These are phyloP conservation scores for Diacarnus erythraeanus DNA, from an alignment of 37 sponge, comb jelly and placozoan species.

Conservation along the genomic window DNA sequence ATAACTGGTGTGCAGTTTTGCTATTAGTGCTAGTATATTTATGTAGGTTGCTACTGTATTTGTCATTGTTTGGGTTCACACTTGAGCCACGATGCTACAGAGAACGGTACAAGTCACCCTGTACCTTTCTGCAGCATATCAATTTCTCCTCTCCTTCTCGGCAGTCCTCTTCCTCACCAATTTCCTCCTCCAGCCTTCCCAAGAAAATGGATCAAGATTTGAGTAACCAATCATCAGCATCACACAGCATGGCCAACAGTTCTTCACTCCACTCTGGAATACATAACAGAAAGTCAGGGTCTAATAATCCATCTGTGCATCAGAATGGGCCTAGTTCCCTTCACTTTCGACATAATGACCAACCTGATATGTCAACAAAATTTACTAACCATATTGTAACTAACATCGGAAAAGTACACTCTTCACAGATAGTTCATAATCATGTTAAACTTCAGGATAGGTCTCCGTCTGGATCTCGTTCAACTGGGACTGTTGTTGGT, in stretches of 20 bases:
- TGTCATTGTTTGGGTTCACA: constrained; percentile 85
- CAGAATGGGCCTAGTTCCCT: not conserved
- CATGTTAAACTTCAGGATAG: not conserved
- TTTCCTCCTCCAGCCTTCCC: not conserved
- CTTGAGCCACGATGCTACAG: constrained; percentile 54
- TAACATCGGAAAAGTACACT: not conserved
- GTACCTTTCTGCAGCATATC: constrained; percentile 30
- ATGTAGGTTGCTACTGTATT: constrained; percentile 66
- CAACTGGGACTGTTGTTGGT: not conserved
- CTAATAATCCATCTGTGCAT: not conserved
- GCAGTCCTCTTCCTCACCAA: not conserved
- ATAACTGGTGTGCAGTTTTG: not conserved
- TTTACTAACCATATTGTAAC: not conserved
- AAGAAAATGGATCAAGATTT: not conserved
- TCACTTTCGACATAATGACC: not conserved
- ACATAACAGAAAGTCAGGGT: not conserved
- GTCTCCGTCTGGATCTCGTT: not conserved
- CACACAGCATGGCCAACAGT: not conserved
- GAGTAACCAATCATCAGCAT: not conserved
- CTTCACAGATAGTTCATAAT: not conserved
- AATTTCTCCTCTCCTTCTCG: constrained; percentile 1
- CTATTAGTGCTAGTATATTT: not conserved
- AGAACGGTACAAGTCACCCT: constrained; percentile 33
- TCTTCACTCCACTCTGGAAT: not conserved
- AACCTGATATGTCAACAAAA: not conserved